Percentiles rank a stretch among this genome's conserved stretches.
Evolutionary conservation across 2,888 invertebrate species (phyloP).

Genomic region (Acleris laterana): DNA sequence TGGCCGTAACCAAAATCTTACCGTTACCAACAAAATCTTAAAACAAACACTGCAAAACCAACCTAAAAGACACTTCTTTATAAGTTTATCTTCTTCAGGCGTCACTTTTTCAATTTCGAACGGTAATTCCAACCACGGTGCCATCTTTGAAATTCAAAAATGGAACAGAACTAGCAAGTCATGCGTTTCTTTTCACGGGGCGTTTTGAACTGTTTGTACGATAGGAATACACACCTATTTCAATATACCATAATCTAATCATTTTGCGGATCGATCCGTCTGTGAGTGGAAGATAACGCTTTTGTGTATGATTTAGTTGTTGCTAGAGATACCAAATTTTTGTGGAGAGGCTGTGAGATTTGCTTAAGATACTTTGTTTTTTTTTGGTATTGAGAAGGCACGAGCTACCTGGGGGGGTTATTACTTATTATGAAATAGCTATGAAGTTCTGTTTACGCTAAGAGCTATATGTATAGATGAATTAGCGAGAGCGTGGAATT

Average conservation of each 20-base stretch:
- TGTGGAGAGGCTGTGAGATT: too few species aligned
- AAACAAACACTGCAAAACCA: constrained; percentile 48
- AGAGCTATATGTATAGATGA: too few species aligned
- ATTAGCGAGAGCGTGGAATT: too few species aligned
- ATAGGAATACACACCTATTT: constrained; percentile 48
- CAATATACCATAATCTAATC: constrained; percentile 61
- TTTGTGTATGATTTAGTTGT: too few species aligned
- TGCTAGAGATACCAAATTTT: too few species aligned
- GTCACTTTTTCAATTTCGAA: constrained; percentile 66
- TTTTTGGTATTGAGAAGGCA: too few species aligned
- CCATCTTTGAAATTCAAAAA: constrained; percentile 50
- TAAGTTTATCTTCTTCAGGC: constrained; percentile 67
- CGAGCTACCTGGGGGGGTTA: too few species aligned
- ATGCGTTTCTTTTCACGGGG: constrained; percentile 8
- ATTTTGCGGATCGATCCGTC: constrained; percentile 54
- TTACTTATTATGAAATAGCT: too few species aligned
- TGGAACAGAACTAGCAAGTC: neutral
- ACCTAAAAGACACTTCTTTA: constrained; percentile 74
- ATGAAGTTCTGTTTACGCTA: too few species aligned
- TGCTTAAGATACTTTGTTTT: too few species aligned
- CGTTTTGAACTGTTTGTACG: constrained; percentile 43
- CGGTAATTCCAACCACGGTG: constrained; percentile 66
- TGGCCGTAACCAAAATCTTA: neutral
- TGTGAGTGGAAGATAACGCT: constrained; percentile 30
- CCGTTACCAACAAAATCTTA: constrained; percentile 37